Evolutionary conservation across 2,797 vertebrate species (phyloP).

Genomic region (Darevskia nairensis): DNA sequence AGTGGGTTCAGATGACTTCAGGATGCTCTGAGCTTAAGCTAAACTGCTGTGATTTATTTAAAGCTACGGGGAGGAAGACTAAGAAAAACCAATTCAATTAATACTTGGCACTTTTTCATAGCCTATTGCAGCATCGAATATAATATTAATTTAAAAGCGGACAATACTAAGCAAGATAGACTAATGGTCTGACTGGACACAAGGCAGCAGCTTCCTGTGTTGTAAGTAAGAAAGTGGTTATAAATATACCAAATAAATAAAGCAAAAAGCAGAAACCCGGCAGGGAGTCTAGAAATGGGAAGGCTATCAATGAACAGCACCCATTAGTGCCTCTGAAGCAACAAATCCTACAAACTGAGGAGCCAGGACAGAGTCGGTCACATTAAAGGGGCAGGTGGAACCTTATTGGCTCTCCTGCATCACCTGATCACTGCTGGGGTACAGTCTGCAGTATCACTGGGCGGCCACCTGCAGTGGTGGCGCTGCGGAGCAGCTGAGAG

Average conservation of each 20-base stretch:
- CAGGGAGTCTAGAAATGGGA: too few species aligned
- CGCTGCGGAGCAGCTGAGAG: background rate
- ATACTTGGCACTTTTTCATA: constrained; percentile 6
- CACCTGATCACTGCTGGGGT: background rate
- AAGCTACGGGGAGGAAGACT: background rate
- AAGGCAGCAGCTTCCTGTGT: too few species aligned
- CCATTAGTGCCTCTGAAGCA: background rate
- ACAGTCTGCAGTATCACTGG: background rate
- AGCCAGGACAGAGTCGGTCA: background rate
- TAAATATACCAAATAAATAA: too few species aligned
- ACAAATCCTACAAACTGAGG: background rate
- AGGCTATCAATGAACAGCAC: background rate
- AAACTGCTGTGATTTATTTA: background rate
- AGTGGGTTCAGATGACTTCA: background rate
- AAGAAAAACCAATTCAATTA: constrained; percentile 23
- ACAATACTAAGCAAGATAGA: background rate
- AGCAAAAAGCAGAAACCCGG: too few species aligned
- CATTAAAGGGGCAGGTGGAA: background rate
- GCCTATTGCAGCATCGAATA: background rate
- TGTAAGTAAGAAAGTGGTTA: too few species aligned
- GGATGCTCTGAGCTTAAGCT: background rate
- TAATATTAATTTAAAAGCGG: background rate
- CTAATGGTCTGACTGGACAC: too few species aligned
- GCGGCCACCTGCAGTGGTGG: background rate
- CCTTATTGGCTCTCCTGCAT: background rate